A percentile compares a stretch with the other conserved stretches of the same genome.
Conservation (phyloP, 2,113 vertebrate species). For the Empidonax alnorum region DNA sequence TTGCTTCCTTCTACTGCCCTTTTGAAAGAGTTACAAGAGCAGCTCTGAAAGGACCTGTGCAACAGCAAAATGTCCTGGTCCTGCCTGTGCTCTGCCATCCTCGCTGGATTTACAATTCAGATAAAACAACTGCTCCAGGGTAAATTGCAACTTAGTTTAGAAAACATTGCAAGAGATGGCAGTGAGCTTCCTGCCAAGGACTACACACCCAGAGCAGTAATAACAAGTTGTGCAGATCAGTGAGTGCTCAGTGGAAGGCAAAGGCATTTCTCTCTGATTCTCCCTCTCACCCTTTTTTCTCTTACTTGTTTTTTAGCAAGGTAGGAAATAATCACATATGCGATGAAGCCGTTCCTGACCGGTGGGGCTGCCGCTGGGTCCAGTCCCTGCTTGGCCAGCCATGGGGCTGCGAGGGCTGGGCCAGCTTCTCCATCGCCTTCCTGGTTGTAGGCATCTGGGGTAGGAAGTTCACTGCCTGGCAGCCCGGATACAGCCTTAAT, state of each 20-base stretch:
- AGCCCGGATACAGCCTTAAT: neutral
- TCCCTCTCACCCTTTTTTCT: rapidly evolving
- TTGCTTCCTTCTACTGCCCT: neutral
- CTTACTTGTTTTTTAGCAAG: neutral
- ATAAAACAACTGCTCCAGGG: neutral
- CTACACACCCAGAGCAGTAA: neutral
- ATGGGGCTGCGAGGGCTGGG: neutral
- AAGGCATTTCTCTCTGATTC: neutral
- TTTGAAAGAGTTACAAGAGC: neutral
- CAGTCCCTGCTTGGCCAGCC: neutral
- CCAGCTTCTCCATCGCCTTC: neutral
- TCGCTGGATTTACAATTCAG: neutral
- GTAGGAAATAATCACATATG: neutral
- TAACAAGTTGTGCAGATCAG: neutral
- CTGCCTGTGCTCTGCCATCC: neutral
- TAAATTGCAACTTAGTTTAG: neutral
- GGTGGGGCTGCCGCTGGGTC: neutral
- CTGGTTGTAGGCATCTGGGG: neutral
- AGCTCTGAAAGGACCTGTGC: neutral
- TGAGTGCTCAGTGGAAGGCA: neutral
- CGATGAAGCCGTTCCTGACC: neutral
- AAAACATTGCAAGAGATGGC: neutral
- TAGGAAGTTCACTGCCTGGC: neutral
- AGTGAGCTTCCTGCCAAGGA: constrained; percentile 8
- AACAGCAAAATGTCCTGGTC: neutral